Base-by-base conservation (phyloP, 2,888 invertebrate species). In the Drosophila colorata region DNA sequence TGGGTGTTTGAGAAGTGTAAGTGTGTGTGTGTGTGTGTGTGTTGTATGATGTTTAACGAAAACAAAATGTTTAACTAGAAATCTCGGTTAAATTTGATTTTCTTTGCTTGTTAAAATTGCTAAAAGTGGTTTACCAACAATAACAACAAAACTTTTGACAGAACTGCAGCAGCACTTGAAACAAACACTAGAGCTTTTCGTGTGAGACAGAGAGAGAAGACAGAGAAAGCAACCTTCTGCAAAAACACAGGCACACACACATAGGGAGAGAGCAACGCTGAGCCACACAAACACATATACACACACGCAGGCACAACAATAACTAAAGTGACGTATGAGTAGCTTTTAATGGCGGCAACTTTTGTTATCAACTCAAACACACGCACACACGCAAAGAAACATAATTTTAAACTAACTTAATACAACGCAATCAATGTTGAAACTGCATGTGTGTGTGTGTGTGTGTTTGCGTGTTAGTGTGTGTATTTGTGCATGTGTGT, bases 111-210 rank as follows among this genome's bases (percentile, higher is more conserved):
- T 43, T 43, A 51, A 41, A 52, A 46, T 65, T 69, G 70, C 86
- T 64, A 56, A 41, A 78, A 81, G 59, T 72, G 58, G 31, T 49
- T 37, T 41, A 65, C 68, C 52, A 70, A 53, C 76, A 76, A 63
- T 63, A 61, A 53, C 59, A 64, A 79, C 64, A 74, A 71, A 65
- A 77, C 81, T 78, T 61, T 74, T 59, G 53, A 76, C 60, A 63
- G 41, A 41, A 66, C 67, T 35, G 49, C 78, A 60, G 41, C 79
- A 60, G 82, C 68, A 60, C 68, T 51, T 35, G 47, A 72, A 72
- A 67, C 41, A 67, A 71, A 63, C 52, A 71, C 72, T 71, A 43
- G 57, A 81, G 82, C 78, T 73, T 73, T 78, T 57, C 43, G 16
- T 59, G 40, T 48, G 40, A 46, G 33, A 43, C 61, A 9, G 58